Conservation (phyloP, 2,797 vertebrate genomes). For the Gallinago nigripennis region DNA sequence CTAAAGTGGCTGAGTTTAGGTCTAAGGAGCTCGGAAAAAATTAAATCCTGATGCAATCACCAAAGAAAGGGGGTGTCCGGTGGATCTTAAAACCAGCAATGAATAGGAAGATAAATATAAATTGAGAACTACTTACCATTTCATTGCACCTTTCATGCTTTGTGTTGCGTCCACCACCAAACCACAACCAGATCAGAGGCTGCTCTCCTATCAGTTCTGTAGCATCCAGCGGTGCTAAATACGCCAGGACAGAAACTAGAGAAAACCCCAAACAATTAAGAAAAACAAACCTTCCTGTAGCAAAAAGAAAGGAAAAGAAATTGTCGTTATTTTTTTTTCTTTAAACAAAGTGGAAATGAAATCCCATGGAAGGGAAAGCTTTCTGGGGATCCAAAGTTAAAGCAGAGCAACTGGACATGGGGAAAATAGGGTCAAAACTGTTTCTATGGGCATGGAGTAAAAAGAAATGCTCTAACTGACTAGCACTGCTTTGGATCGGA, state of each 20-base stretch:
- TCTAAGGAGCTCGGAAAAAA: not conserved
- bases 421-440: accelerated
- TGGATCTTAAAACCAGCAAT: not conserved
- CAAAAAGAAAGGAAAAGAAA: not conserved
- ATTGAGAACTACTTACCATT: not conserved
- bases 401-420: not conserved
- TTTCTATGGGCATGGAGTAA: not conserved
- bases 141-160: not conserved
- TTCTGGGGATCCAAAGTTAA: not conserved
- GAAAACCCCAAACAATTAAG: not conserved
- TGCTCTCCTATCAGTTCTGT: not conserved
- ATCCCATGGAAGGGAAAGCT: not conserved
- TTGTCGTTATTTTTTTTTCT: not conserved
- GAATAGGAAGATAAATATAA: not conserved
- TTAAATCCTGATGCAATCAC: not conserved
- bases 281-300: not conserved
- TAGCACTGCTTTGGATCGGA: not conserved
- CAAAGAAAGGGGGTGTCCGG: not conserved
- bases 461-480: not conserved
- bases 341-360: not conserved
- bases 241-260: not conserved
- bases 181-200: not conserved
- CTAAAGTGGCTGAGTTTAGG: not conserved
- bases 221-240: not conserved
- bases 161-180: not conserved